Evolutionary conservation across 2,797 vertebrate genomes (phyloP), one percentile per base, ranked within the genome.

Genomic region (Parambassis ranga): DNA sequence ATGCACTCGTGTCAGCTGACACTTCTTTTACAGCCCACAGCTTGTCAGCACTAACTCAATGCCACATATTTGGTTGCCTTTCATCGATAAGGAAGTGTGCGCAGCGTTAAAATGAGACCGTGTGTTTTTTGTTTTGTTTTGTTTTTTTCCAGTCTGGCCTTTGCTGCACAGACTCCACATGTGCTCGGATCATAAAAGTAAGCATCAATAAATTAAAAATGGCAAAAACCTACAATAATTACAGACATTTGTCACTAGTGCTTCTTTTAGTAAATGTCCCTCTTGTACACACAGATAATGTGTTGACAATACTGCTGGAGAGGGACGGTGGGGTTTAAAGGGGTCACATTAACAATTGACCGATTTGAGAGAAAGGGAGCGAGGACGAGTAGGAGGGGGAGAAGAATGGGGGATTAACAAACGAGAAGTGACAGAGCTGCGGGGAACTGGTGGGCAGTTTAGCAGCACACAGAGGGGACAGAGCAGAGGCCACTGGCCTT

Each of bases 321-420:
- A 65, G 81, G 68, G 82, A 50, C 46, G 16, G 65, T 42, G 51
- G 84, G 75, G 85, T 82, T 85, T 85, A 88, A 88, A 89, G 85
- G 80, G 85, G 86, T 88, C 89, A 88, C 83, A 82, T 79, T 83
- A 85, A 90, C 88, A 90, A 85, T 81, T 76, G 84, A 85, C 78
- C 64, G 69, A 71, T 73, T 75, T 75, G 79, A 87, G 82, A 70
- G 83, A 89, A 83, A 81, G 81, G 77, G 79, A 77, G 65, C 49
- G 63, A 78, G 66, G 70, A 82, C 77, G 74, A 72, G 82, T 73
- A 79, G 71, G 69, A 78, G 84, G 79, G 79, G 84, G 81, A 71
- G 77, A 79, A 85, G 61, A 86, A 72, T 74, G 49, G 83, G 51
- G 78, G 75, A 89, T 90, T 84, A 87, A 83, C 89, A 86, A 89